These are phyloP conservation scores for Drosophila parabipectinata DNA, from an alignment of 1,140 invertebrate species.

Conservation along the genomic window DNA sequence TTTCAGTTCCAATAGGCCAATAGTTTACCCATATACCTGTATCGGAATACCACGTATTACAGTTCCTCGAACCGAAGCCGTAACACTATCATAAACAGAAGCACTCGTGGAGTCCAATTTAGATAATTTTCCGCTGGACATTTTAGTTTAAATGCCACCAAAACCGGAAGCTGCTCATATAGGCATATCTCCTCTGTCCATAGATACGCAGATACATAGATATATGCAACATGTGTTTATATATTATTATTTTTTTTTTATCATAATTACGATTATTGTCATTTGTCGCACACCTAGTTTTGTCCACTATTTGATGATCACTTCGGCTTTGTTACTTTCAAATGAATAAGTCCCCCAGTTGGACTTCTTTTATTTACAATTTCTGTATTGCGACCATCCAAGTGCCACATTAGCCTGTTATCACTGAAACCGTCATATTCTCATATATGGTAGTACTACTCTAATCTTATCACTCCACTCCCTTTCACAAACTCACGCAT, in stretches of 20 bases:
- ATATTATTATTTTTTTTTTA: slow-evolving; percentile 13
- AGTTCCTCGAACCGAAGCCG: slow-evolving; percentile 25
- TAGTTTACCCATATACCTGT: slow-evolving; percentile 4
- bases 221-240: background rate
- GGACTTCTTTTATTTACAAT: slow-evolving; percentile 26
- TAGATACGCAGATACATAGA: slow-evolving; percentile 6
- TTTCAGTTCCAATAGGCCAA: background rate
- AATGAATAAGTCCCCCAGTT: slow-evolving; percentile 34
- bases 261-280: slow-evolving; percentile 28
- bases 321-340: background rate
- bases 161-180: slow-evolving; percentile 76
- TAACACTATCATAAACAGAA: slow-evolving; percentile 17
- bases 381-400: background rate
- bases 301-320: slow-evolving; percentile 1
- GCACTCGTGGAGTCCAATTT: slow-evolving; percentile 52
- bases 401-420: slow-evolving; percentile 21
- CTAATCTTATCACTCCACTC: slow-evolving; percentile 44
- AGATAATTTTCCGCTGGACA: slow-evolving; percentile 58
- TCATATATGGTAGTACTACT: background rate
- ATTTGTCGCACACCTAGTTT: slow-evolving; percentile 14
- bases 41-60: slow-evolving; percentile 6
- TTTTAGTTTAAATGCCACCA: slow-evolving; percentile 38
- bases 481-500: background rate
- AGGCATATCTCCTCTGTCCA: slow-evolving; percentile 65
- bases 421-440: slow-evolving; percentile 26